Evolutionary conservation across 53 echinoderm and acorn worm species (phyloP).

Genomic region (Paracentrotus lividus): DNA sequence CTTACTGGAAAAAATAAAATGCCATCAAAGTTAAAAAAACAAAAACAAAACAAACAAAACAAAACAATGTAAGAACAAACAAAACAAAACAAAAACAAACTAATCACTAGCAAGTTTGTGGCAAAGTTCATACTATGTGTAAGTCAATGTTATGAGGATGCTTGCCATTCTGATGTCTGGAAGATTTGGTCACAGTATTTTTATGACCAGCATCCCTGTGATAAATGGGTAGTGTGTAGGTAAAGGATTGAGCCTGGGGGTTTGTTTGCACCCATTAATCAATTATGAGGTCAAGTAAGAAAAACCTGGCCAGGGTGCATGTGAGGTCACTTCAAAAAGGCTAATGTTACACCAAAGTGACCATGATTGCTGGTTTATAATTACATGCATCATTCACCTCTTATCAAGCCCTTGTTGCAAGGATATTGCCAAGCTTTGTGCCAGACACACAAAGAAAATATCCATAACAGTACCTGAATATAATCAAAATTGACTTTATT

Average conservation of each 20-base stretch:
- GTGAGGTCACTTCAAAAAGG: slow-evolving; percentile 23
- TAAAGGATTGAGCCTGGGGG: slow-evolving; percentile 1
- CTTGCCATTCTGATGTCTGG: not conserved
- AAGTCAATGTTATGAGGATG: no score
- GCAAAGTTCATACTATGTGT: no score
- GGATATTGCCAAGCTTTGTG: not conserved
- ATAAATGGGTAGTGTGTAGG: not conserved
- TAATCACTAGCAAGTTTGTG: no score
- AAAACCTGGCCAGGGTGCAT: slow-evolving; percentile 39
- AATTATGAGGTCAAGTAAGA: slow-evolving; percentile 59
- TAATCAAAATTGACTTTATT: not conserved
- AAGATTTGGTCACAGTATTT: not conserved
- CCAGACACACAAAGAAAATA: slow-evolving; percentile 7
- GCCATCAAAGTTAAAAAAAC: no score
- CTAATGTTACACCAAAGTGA: slow-evolving; percentile 46
- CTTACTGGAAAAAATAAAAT: no score
- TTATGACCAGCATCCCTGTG: not conserved
- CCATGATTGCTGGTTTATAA: slow-evolving; percentile 40
- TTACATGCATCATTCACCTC: slow-evolving; percentile 38
- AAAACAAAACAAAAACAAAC: no score
- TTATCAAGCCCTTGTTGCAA: slow-evolving; percentile 8
- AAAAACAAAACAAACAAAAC: no score
- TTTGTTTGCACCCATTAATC: slow-evolving; percentile 58
- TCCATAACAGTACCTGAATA: not conserved
- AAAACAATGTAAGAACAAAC: no score